Evolutionary conservation across 2,113 vertebrate species (phyloP).

Genomic region (Eretmochelys imbricata): DNA sequence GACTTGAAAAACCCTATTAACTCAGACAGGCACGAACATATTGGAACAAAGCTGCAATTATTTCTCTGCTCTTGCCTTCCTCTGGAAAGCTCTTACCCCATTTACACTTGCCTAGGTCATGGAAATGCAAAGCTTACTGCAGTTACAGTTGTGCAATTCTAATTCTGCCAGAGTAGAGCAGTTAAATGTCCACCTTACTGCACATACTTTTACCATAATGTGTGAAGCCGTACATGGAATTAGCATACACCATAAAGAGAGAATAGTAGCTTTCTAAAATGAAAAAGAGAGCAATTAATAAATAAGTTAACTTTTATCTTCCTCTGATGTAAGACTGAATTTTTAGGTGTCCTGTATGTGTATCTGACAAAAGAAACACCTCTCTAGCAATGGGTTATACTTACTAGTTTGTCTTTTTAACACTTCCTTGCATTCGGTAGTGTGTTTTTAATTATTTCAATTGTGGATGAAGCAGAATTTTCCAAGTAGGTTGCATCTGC

Average conservation of each 20-base stretch:
- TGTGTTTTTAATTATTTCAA: not conserved
- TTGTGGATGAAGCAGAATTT: not conserved
- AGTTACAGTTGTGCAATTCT: not conserved
- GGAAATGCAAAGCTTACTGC: conserved; percentile 19
- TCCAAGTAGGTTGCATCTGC: not conserved
- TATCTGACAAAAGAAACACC: not conserved
- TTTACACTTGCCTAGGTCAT: not conserved
- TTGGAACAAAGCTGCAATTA: conserved; percentile 12
- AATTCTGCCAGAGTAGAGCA: not conserved
- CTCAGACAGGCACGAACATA: conserved; percentile 20
- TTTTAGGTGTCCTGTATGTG: not conserved
- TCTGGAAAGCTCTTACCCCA: not conserved
- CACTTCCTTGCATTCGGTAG: not conserved
- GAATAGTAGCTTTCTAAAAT: conserved; percentile 13
- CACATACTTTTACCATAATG: not conserved
- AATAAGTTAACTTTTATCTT: not conserved
- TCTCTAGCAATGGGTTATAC: not conserved
- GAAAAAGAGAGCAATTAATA: not conserved
- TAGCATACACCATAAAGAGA: not conserved
- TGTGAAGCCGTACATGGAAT: not conserved
- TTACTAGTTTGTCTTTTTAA: conserved; percentile 13
- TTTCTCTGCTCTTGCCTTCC: not conserved
- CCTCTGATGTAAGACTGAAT: not conserved
- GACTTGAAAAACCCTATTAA: conserved; percentile 32
- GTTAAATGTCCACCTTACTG: not conserved